Base-by-base conservation (phyloP, 2,797 vertebrate genomes). In the Lophius americanus region DNA sequence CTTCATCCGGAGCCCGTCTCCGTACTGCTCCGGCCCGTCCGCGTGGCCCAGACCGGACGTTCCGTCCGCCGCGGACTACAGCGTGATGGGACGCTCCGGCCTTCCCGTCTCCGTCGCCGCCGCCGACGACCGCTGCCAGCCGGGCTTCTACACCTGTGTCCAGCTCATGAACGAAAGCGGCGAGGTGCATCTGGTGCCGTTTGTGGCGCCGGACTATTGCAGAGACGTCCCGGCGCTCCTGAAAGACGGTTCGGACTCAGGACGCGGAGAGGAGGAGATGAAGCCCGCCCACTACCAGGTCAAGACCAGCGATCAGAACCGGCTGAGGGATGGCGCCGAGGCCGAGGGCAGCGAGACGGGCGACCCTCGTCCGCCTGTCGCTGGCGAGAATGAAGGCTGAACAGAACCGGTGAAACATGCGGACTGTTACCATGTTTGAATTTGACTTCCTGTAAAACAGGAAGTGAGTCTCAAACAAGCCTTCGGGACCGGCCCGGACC, bases 91-190 rank as follows among this genome's bases (percentile, higher is more conserved):
- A 23, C 70, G 46, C 1, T 48, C 71, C 6, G 5, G 14, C 36
- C n/a, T 43, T 5, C 57, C 68, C 1, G 9, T 4, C 33, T 1
- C 33, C 0, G 3, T 12, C 44, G 2, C 50, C 0, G 12, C n/a
- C 41, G 0, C 50, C 54, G 0, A 32, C 38, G 12, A 0, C 11
- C 36, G 36, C 8, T 14, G 74, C 0, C 39, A 50, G 0, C 91
- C 88, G 42, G 91, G 92, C 11, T 93, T 93, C 74, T 95, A 95
- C 88, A 93, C 92, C 55, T 93, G 93, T 9, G 92, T 94, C 6
- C 91, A 92, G 72, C 73, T 90, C 39, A 78, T 92, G 70, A 87
- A 81, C 0, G 65, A 85, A 1, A 86, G 49, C 0, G 91, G 91
- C 0, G 82, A 89, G 44, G 87, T 94, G 44, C 91, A 92, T 2